Percentiles rank a stretch among this genome's conserved stretches.
Evolutionary conservation across 2,113 vertebrate species (phyloP).

Genomic region (Orientallactaga bullata): DNA sequence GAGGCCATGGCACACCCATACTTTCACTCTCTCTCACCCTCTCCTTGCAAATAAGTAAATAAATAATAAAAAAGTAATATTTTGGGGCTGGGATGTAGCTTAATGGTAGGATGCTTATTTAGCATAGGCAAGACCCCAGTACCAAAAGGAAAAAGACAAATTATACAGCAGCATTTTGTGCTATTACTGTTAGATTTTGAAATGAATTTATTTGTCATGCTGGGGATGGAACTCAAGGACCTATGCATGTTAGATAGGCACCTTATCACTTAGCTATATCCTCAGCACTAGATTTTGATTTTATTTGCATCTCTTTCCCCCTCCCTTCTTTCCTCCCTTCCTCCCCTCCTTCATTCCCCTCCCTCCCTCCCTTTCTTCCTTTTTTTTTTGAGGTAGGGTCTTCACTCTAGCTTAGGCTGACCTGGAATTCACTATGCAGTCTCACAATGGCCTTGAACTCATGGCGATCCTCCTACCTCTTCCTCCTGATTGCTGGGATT

Average conservation of each 20-base stretch:
- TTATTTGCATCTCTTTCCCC: neutral
- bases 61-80: neutral
- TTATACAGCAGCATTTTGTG: slow-evolving; percentile 22
- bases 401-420: too few species aligned
- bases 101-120: neutral
- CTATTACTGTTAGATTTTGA: neutral
- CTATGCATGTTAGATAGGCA: neutral
- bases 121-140: neutral
- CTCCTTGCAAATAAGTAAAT: too few species aligned
- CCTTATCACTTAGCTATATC: neutral
- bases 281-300: neutral
- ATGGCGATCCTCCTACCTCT: too few species aligned
- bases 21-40: too few species aligned
- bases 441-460: too few species aligned
- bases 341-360: too few species aligned
- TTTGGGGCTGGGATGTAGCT: neutral
- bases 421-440: too few species aligned
- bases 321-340: too few species aligned
- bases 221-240: neutral
- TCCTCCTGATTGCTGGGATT: too few species aligned
- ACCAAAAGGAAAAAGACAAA: neutral
- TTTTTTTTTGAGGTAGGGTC: too few species aligned
- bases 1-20: too few species aligned
- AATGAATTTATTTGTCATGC: neutral
- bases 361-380: too few species aligned